Conservation (phyloP, 2,113 vertebrate species). For the Ophthalmolycus amberensis region DNA sequence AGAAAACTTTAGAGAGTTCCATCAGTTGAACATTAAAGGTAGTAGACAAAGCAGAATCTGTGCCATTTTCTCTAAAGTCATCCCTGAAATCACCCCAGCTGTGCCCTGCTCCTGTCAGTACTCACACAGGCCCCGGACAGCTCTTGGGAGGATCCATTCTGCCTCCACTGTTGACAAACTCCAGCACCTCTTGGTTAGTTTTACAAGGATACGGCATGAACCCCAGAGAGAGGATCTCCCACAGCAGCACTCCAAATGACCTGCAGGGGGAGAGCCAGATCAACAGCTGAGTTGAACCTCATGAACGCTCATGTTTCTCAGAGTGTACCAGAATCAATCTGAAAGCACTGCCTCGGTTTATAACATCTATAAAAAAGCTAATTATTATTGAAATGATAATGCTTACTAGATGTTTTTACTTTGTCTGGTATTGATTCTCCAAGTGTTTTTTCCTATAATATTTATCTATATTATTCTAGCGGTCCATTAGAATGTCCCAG, state of each 20-base stretch:
- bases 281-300: slow-evolving; percentile 3
- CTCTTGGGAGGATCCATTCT: slow-evolving; percentile 92
- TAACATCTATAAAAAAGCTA: not conserved
- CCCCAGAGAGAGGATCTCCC: slow-evolving; percentile 94
- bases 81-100: not conserved
- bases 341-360: not conserved
- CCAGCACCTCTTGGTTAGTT: slow-evolving; percentile 93
- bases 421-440: not conserved
- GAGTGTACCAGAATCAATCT: not conserved
- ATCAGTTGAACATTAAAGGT: not conserved
- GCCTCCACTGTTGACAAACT: slow-evolving; percentile 90
- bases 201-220: slow-evolving; percentile 94
- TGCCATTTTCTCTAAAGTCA: not conserved
- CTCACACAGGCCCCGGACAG: slow-evolving; percentile 94
- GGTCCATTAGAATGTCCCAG: not conserved
- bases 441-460: not conserved
- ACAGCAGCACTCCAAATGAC: slow-evolving; percentile 95
- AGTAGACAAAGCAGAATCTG: not conserved
- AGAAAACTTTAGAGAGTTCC: not conserved
- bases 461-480: not conserved
- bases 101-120: slow-evolving; percentile 44
- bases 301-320: not conserved
- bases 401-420: not conserved
- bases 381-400: not conserved
- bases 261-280: slow-evolving; percentile 82